These are phyloP conservation scores for Bubo bubo DNA, from an alignment of 2,113 vertebrate genomes.

Conservation along the genomic window DNA sequence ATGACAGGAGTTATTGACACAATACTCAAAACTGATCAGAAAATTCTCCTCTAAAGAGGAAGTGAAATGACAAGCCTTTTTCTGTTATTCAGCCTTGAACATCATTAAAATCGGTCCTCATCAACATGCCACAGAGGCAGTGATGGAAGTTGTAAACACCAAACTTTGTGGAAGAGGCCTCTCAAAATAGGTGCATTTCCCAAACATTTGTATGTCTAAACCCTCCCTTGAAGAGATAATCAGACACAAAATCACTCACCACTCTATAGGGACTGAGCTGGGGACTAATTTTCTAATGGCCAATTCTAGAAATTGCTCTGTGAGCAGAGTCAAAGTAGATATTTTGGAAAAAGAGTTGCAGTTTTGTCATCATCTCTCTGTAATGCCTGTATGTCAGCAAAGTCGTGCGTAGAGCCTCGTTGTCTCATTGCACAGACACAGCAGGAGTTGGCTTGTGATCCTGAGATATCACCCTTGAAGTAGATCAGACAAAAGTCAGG, in stretches of 20 bases:
- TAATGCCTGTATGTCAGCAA: neutral
- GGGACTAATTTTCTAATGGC: neutral
- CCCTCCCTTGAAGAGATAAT: neutral
- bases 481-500: neutral
- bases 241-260: neutral
- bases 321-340: neutral
- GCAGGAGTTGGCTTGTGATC: neutral
- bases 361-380: neutral
- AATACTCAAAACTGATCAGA: conserved; percentile 14
- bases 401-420: rapidly evolving
- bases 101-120: neutral
- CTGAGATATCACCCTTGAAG: neutral
- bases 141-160: neutral
- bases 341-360: neutral
- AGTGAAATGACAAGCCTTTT: neutral
- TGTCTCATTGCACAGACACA: neutral
- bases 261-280: neutral
- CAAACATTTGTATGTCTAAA: neutral
- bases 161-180: neutral
- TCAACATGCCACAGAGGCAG: neutral
- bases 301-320: neutral
- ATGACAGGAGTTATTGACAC: neutral
- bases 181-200: neutral
- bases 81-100: neutral
- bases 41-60: conserved; percentile 25